phyloP scores from a whole-genome alignment of 2,797 vertebrate species.

The Premnoplex brunnescens region DNA sequence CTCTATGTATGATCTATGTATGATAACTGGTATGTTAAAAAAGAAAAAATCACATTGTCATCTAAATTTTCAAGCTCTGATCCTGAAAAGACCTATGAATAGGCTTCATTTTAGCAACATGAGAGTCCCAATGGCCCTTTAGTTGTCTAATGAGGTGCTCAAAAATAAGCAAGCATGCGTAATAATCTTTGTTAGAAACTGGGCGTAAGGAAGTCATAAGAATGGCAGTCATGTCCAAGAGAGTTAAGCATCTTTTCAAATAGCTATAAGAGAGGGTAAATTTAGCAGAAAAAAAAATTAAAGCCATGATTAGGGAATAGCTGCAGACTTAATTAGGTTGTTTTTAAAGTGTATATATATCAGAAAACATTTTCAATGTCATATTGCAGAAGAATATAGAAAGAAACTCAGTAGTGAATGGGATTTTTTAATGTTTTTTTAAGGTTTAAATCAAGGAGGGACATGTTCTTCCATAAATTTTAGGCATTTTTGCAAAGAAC shows the following conservation, averaged over 20 bases:
- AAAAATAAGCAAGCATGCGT: neutral
- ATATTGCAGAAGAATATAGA: neutral
- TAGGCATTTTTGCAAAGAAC: neutral
- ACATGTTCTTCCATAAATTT: neutral
- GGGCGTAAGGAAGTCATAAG: neutral
- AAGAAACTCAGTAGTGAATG: neutral
- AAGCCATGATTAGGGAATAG: slow-evolving; percentile 25
- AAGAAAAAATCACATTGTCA: neutral
- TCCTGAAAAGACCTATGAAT: neutral
- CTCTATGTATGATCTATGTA: neutral
- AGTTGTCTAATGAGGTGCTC: slow-evolving; percentile 26
- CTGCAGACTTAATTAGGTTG: slow-evolving; percentile 17
- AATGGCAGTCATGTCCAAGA: slow-evolving; percentile 1
- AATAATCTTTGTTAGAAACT: slow-evolving; percentile 11
- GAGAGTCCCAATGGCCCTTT: neutral
- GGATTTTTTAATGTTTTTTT: neutral
- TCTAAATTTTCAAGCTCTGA: neutral
- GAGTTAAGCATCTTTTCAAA: slow-evolving; percentile 25
- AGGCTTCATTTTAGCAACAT: neutral
- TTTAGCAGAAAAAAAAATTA: slow-evolving; percentile 51
- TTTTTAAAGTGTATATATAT: slow-evolving; percentile 13
- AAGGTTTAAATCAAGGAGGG: neutral
- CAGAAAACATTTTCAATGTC: neutral
- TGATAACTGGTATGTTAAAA: neutral
- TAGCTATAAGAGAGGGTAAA: slow-evolving; percentile 6